phyloP scores from a whole-genome alignment of 2,888 invertebrate species.

The Xanthia icteritia region DNA sequence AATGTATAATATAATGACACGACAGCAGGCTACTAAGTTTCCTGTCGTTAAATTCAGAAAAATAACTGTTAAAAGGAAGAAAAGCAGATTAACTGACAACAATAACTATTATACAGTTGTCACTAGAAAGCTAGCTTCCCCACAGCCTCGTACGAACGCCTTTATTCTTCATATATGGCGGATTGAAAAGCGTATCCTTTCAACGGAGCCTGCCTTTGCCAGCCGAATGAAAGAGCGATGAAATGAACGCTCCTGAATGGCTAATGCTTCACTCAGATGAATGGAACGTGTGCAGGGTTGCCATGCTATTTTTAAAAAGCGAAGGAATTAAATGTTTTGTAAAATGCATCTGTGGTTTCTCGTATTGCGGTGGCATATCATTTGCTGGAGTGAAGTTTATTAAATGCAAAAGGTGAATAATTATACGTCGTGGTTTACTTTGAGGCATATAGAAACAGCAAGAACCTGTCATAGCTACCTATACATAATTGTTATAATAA shows the following conservation, averaged over 20 bases:
- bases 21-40: not conserved
- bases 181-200: slow-evolving; percentile 74
- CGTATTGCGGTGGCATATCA: slow-evolving; percentile 1
- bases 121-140: slow-evolving; percentile 47
- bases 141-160: slow-evolving; percentile 42
- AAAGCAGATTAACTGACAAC: slow-evolving; percentile 63
- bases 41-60: slow-evolving; percentile 13
- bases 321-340: slow-evolving; percentile 11
- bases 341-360: slow-evolving; percentile 16
- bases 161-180: slow-evolving; percentile 55
- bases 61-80: slow-evolving; percentile 36
- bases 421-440: not conserved
- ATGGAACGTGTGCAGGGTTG: slow-evolving; percentile 65
- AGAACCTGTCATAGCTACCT: not conserved
- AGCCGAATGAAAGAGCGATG: slow-evolving; percentile 72
- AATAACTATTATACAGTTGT: slow-evolving; percentile 61
- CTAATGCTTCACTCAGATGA: slow-evolving; percentile 74
- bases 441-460: not conserved
- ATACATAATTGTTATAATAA: not conserved
- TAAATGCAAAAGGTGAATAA: not conserved
- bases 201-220: slow-evolving; percentile 70
- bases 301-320: slow-evolving; percentile 24
- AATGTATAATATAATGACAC: too few relatives aligned
- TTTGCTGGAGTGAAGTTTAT: slow-evolving; percentile 17
- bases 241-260: slow-evolving; percentile 76